Base-by-base conservation (phyloP, 1,140 invertebrate genomes). In the Daktulosphaira vitifoliae region DNA sequence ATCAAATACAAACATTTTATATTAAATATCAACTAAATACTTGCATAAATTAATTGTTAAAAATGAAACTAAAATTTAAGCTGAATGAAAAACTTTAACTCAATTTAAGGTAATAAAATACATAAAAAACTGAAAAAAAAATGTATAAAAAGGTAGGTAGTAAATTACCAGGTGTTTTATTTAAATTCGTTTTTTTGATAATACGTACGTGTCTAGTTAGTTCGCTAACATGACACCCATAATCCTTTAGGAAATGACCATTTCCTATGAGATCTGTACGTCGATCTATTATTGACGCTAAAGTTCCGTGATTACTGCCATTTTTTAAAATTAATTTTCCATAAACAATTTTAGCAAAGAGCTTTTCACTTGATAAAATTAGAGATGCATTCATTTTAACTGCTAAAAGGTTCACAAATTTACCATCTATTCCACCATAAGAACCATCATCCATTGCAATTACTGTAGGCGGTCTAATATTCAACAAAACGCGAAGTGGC, bases 181-280 rank as follows among this genome's bases (percentile, higher is more conserved):
- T n/a, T n/a, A n/a, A n/a, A n/a, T n/a, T n/a, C n/a, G n/a, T n/a
- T n/a, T n/a, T n/a, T n/a, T n/a, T n/a, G 46, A 9, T 6, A 6
- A 49, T 20, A 49, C 5, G 23, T 38, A 65, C 51, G 37, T 64
- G 66, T 37, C 65, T 67, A 11, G 66, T 65, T 6, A 69, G 59
- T 8, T 66, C 62, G 20, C 65, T 39, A 20, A n/a, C 44, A 25
- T 71, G 46, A 5, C 59, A 70, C 2, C 66, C 68, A 53, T 76
- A 77, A 22, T 68, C 68, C 39, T 74, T 73, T 8, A 76, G 50
- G 67, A 76, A 79, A 66, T 74, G 71, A 5, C 72, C 70, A 42
- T 75, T 78, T 13, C 74, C 70, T 3, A 73, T 72, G 6, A 77
- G 69, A 50, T 78, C 74, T 15, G 70, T 71, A 66, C 66, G 70